A percentile compares a stretch with the other conserved stretches of the same genome.
Conservation (phyloP, 2,888 invertebrate species). For the Chaetogeoica ovagalla region DNA sequence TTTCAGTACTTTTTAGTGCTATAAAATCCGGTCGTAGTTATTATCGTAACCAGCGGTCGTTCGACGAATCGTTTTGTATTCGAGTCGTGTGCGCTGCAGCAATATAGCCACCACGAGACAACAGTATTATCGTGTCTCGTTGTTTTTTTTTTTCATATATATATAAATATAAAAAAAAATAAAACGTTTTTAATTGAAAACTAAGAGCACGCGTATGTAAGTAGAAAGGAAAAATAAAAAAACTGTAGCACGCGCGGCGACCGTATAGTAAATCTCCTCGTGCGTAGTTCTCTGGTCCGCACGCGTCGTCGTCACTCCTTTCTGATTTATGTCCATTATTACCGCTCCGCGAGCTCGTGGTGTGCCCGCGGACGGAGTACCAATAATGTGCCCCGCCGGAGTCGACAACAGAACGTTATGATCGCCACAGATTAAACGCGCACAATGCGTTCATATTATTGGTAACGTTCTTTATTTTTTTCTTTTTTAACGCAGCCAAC, state of each 20-base stretch:
- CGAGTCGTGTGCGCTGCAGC: conserved; percentile 15
- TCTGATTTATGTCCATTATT: conserved; percentile 29
- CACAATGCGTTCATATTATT: neutral
- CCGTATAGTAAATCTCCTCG: no score
- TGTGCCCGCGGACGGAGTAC: no score
- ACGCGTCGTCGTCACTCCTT: conserved; percentile 18
- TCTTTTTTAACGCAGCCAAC: neutral
- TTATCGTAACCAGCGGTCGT: neutral
- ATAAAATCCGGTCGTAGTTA: no score
- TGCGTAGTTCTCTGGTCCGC: conserved; percentile 1
- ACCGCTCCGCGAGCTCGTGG: conserved; percentile 19
- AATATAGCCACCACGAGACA: conserved; percentile 16
- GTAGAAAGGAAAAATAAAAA: neutral
- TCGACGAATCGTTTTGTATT: conserved; percentile 20
- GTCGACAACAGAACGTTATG: conserved; percentile 29
- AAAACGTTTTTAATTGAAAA: conserved; percentile 14
- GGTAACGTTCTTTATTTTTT: neutral
- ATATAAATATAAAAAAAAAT: conserved; percentile 3
- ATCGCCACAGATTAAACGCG: conserved; percentile 31
- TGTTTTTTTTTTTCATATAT: neutral
- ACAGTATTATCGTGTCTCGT: conserved; percentile 8
- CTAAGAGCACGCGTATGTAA: neutral
- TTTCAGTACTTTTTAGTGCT: no score
- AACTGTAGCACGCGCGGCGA: conserved; percentile 28
- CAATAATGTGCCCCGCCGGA: neutral